These are phyloP conservation scores for Pecten maximus DNA, from an alignment of 2,888 invertebrate species.

Conservation along the genomic window DNA sequence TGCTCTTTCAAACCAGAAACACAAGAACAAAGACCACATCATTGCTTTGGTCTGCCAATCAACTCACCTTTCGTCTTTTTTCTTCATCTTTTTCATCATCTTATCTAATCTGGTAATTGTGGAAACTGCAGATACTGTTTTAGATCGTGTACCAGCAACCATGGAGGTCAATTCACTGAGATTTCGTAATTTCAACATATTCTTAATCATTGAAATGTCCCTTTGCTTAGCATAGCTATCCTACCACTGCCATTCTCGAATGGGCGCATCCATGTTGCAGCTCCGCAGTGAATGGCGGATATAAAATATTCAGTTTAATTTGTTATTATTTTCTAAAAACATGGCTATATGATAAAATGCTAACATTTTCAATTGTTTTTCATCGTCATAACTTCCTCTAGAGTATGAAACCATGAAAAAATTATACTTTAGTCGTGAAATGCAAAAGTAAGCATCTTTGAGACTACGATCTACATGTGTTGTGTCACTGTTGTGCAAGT, in stretches of 20 bases:
- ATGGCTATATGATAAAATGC: not conserved
- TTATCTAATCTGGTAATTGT: conserved; percentile 39
- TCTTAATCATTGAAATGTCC: not conserved
- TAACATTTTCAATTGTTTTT: not conserved
- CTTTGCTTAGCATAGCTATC: no score
- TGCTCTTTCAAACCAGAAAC: no score
- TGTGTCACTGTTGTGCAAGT: conserved; percentile 38
- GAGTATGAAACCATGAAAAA: not conserved
- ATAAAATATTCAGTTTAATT: no score
- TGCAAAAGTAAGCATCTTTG: not conserved
- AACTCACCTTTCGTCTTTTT: conserved; percentile 43
- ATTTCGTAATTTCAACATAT: not conserved
- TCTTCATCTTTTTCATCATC: conserved; percentile 45
- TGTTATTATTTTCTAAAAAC: no score
- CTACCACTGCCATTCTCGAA: not conserved
- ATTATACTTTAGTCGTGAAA: not conserved
- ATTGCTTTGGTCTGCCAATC: no score
- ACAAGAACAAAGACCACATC: no score
- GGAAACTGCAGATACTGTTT: not conserved
- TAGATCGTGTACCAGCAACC: not conserved
- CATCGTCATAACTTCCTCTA: no score
- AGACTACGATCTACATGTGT: conserved; percentile 9
- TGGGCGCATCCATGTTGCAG: conserved; percentile 51
- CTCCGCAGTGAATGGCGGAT: conserved; percentile 30
- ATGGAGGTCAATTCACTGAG: not conserved